phyloP scores from a whole-genome alignment of 2,113 vertebrate species.

The Grammomys dolichurus region DNA sequence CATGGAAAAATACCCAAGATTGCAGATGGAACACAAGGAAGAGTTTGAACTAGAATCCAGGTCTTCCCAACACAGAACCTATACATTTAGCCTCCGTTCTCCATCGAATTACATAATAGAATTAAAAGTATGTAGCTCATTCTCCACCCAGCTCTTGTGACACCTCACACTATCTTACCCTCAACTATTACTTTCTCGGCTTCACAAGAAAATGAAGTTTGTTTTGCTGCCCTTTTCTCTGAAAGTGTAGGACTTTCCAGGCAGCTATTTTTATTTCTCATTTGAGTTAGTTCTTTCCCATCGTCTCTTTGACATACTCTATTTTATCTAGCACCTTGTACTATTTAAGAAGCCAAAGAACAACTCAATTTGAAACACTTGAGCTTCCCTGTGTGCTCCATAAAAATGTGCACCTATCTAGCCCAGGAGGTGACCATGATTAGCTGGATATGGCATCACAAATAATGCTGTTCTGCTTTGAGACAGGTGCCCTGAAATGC shows the following conservation, averaged over 20 bases:
- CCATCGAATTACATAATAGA: neutral
- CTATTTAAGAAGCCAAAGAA: constrained; percentile 56
- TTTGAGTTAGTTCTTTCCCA: neutral
- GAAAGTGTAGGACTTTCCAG: neutral
- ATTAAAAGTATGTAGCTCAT: neutral
- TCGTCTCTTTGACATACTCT: neutral
- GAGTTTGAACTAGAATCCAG: neutral
- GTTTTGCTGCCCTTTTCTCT: neutral
- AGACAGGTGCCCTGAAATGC: constrained; percentile 45
- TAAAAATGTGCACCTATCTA: neutral
- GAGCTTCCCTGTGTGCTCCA: neutral
- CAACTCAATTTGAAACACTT: constrained; percentile 54
- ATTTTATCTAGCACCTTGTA: constrained; percentile 38
- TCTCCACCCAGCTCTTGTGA: neutral
- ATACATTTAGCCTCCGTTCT: accelerated
- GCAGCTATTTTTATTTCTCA: constrained; percentile 39
- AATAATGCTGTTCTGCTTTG: constrained; percentile 34
- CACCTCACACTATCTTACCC: too few species aligned
- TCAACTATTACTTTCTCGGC: neutral
- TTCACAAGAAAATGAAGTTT: constrained; percentile 46
- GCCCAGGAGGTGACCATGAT: neutral
- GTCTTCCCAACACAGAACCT: neutral
- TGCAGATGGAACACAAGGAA: neutral
- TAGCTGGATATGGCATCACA: neutral
- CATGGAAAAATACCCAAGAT: neutral